Base-by-base conservation (phyloP, 2,888 invertebrate genomes). In the Lasioglossum vierecki region DNA sequence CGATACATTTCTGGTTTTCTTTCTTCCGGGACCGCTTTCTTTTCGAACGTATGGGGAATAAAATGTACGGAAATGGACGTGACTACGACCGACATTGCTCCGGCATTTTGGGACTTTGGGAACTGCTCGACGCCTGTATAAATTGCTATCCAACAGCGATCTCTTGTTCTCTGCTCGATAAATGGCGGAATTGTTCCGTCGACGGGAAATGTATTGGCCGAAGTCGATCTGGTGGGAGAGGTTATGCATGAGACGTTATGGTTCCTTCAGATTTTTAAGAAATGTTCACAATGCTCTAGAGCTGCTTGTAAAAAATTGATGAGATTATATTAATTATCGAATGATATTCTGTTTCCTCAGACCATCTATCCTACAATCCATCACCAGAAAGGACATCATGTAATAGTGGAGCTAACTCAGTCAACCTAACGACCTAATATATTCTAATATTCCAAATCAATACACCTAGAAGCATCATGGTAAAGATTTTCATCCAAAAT, bases 21-120 rank as follows among this genome's bases (percentile, higher is more conserved):
- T 15, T 18, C 72, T 63, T 60, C n/a, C 35, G 15, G 30, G 66
- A 30, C 30, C 68, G 35, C n/a, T 39, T 41, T 39, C 39, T 39
- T 41, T 11, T 4, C 39, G 18, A 11, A 18, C 68, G 35, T 68
- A 18, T 9, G 11, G 68, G 68, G 18, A 41, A 68, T 68, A 68
- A 68, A 68, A 39, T 22, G 68, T 11, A n/a, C 35, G 22, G 68
- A 39, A 68, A 68, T 68, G 68, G 66, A 66, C 66, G 35, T 15
- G 22, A 39, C 39, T 41, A 68, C 39, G 1, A 39, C 39, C 39
- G 41, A 68, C 35, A 18, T 39, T n/a, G 22, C 35, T 4, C 4
- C n/a, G 68, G 15, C 68, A 68, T 68, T 68, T 68, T 68, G 68
- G 68, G 68, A 68, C 35, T 68, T 68, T 66, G 35, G 39, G 22